A percentile compares a stretch with the other conserved stretches of the same genome.
Conservation (phyloP, 2,888 invertebrate genomes). For the Platynereis dumerilii region DNA sequence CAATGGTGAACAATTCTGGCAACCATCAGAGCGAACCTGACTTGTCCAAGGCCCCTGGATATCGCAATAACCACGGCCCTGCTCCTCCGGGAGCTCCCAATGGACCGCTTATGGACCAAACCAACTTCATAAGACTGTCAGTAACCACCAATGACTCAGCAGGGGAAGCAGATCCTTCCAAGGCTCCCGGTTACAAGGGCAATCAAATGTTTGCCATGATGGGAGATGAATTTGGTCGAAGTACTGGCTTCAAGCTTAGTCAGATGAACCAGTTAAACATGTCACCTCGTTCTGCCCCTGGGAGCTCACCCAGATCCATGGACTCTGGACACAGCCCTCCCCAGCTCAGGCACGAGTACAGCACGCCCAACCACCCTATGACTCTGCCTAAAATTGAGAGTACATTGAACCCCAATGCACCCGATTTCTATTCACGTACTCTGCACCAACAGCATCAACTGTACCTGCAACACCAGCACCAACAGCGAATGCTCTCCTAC, state of each 20-base stretch:
- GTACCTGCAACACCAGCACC: background rate
- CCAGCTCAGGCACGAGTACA: slow-evolving; percentile 51
- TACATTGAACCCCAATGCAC: slow-evolving; percentile 81
- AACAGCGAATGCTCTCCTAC: slow-evolving; percentile 2
- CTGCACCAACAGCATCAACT: too few species aligned
- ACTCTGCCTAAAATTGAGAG: slow-evolving; percentile 63
- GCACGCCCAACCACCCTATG: slow-evolving; percentile 60
- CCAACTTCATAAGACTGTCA: too few species aligned
- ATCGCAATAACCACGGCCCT: slow-evolving; percentile 69
- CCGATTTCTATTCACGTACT: slow-evolving; percentile 71
- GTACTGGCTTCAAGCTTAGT: background rate
- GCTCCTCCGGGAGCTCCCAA: background rate
- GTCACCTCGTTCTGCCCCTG: slow-evolving; percentile 20
- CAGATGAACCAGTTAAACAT: background rate
- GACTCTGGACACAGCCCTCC: slow-evolving; percentile 9
- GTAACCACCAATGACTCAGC: too few species aligned
- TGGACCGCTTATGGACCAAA: slow-evolving; percentile 2
- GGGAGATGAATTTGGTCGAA: background rate
- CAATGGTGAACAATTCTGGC: background rate
- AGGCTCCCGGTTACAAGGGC: slow-evolving; percentile 2
- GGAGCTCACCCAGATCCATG: slow-evolving; percentile 1
- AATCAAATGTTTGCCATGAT: slow-evolving; percentile 2
- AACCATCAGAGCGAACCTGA: slow-evolving; percentile 27
- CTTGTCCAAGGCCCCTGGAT: slow-evolving; percentile 85
- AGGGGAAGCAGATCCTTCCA: background rate